Evolutionary conservation across 1,140 invertebrate genomes (phyloP), one percentile per base, ranked within the genome.

Genomic region (Drosophila murphyi): DNA sequence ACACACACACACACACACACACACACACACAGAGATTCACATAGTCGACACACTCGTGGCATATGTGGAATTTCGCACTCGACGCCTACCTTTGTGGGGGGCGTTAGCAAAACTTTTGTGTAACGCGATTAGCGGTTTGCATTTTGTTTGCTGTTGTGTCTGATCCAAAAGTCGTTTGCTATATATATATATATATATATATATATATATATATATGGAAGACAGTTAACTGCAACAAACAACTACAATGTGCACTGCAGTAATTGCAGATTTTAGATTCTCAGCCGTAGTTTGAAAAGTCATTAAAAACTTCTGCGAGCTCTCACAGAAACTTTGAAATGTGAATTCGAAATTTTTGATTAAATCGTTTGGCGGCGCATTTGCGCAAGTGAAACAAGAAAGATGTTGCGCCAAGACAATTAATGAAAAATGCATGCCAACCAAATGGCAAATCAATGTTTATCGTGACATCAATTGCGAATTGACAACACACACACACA

Each of bases 391-490:
- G 20, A 20, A 20, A 39, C 37, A 39, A 39, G n/a, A 50, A 60
- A 76, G 57, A 74, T 47, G 61, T 35, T 61, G 69, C 35, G 72
- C 70, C 79, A 83, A 59, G 70, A 78, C 80, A 91, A 91, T 91
- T 91, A 91, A 91, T 91, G 70, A 85, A 88, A 91, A 85, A 91
- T 91, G 76, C 88, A 91, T 85, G 78, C 56, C 10, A 43, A 72
- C 62, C 52, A 80, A 82, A 91, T 82, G 63, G 77, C 68, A 76
- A 91, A 91, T 91, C 88, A 91, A 91, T 91, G 89, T 88, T 91
- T 91, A 91, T 89, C 88, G 88, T 91, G 88, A 91, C 88, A 80
- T 88, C 83, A 91, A 85, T 91, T 71, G 80, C 56, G 73, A 83
- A 78, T 77, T 71, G 74, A 80, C 59, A 80, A 51, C 50, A 72